Evolutionary conservation across 2,888 invertebrate genomes (phyloP).

Genomic region (Leptinotarsa peninsularis): DNA sequence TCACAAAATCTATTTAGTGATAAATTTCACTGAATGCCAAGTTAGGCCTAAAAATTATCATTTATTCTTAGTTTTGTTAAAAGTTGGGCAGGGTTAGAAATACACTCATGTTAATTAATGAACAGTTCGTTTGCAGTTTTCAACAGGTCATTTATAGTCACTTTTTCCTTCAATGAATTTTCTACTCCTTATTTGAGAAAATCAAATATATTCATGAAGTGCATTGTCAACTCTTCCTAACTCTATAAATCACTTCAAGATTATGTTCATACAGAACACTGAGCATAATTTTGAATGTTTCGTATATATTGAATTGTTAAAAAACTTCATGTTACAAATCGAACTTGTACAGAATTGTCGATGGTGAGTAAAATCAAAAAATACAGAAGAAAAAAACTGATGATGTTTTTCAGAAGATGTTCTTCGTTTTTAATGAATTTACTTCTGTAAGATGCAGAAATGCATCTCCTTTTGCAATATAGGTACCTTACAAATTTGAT

Average conservation of each 20-base stretch:
- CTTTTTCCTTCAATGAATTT: too few species aligned
- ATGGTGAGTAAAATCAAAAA: conserved; percentile 6
- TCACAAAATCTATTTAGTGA: conserved; percentile 60
- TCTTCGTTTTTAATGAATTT: neutral
- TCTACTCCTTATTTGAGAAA: too few species aligned
- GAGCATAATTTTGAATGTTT: neutral
- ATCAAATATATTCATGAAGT: neutral
- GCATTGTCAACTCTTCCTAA: neutral
- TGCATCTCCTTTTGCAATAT: conserved; percentile 33
- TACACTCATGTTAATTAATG: conserved; percentile 14
- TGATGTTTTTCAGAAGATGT: neutral
- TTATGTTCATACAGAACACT: conserved; percentile 7
- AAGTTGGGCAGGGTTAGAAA: conserved; percentile 32
- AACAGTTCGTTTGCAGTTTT: neutral
- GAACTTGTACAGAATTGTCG: conserved; percentile 5
- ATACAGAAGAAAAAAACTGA: neutral
- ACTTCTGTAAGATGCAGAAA: conserved; percentile 4
- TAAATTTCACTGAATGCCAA: conserved; percentile 55
- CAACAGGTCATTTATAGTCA: too few species aligned
- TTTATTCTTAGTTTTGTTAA: conserved; percentile 38
- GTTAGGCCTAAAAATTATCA: conserved; percentile 50
- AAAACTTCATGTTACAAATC: conserved; percentile 7
- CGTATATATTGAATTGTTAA: conserved; percentile 6
- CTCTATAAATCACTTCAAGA: conserved; percentile 1
- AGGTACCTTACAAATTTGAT: conserved; percentile 1